Conservation (phyloP, 2,888 invertebrate genomes). For the Lingula anatina region DNA sequence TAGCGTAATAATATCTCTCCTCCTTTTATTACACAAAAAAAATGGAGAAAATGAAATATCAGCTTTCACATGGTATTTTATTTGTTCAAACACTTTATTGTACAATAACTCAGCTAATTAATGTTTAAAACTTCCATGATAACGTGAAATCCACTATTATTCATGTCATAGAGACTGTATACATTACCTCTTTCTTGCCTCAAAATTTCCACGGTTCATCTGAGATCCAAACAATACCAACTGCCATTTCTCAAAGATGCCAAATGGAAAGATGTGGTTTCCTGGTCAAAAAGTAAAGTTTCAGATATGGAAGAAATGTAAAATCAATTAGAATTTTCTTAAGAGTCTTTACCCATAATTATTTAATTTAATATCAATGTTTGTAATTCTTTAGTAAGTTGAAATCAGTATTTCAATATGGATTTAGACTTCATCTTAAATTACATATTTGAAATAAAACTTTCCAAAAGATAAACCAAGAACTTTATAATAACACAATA, state of each 20-base stretch:
- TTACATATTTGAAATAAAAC: no score
- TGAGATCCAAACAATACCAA: slow-evolving; percentile 41
- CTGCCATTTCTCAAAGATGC: slow-evolving; percentile 30
- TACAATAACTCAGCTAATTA: neutral
- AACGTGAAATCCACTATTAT: no score
- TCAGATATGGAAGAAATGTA: neutral
- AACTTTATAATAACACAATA: no score
- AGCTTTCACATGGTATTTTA: neutral
- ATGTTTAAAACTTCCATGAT: neutral
- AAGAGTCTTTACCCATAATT: neutral
- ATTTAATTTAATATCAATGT: neutral
- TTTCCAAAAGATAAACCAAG: no score
- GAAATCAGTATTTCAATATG: no score
- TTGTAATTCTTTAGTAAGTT: neutral
- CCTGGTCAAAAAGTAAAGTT: no score
- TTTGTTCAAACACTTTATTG: neutral
- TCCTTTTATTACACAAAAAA: no score
- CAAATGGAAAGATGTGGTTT: slow-evolving; percentile 7
- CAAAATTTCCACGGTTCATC: slow-evolving; percentile 30
- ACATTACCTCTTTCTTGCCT: slow-evolving; percentile 19
- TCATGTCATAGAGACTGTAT: neutral
- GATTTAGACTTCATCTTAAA: no score
- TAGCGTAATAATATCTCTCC: neutral
- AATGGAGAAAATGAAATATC: no score
- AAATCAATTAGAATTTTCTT: neutral